Evolutionary conservation across 2,113 vertebrate genomes (phyloP).

Genomic region (Alectura lathami): DNA sequence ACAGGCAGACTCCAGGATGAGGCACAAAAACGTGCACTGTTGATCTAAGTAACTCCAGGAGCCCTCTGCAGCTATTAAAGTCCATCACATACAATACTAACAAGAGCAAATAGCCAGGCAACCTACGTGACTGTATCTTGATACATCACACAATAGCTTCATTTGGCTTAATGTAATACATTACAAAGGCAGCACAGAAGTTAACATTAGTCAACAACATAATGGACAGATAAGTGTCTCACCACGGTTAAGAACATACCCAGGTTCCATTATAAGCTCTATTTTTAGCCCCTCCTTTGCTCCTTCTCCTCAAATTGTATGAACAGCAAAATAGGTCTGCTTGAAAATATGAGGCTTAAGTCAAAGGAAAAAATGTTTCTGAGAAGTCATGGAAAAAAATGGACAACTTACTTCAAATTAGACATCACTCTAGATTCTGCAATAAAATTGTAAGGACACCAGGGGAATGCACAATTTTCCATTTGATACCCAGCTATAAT

Average conservation of each 20-base stretch:
- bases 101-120: conserved; percentile 48
- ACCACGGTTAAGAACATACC: conserved; percentile 49
- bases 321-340: conserved; percentile 15
- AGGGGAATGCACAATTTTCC: neutral
- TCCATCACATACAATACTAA: conserved; percentile 40
- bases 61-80: conserved; percentile 42
- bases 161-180: conserved; percentile 68
- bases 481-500: neutral
- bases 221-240: conserved; percentile 64
- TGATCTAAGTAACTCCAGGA: neutral
- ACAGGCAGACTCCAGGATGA: neutral
- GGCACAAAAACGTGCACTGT: neutral
- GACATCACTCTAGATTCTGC: neutral
- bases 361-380: neutral
- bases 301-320: conserved; percentile 8
- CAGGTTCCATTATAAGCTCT: conserved; percentile 52
- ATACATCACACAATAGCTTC: conserved; percentile 50
- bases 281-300: conserved; percentile 42
- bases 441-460: conserved; percentile 19
- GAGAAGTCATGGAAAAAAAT: neutral
- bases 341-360: conserved; percentile 21
- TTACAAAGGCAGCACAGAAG: conserved; percentile 55
- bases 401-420: neutral
- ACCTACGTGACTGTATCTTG: conserved; percentile 30
- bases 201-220: conserved; percentile 66